Evolutionary conservation across 2,113 vertebrate genomes (phyloP).

Genomic region (Pollimyrus isidori): DNA sequence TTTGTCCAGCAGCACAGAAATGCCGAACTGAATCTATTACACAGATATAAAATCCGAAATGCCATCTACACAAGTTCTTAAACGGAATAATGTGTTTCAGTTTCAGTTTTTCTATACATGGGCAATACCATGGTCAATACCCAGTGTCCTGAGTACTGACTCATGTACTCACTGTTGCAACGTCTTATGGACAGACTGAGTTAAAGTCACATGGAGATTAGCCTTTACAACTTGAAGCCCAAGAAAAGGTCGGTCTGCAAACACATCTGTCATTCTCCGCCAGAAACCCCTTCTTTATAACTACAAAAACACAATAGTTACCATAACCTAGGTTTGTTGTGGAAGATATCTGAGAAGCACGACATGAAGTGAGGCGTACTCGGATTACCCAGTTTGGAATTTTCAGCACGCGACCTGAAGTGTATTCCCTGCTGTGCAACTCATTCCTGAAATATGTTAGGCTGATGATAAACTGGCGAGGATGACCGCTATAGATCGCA

Average conservation of each 20-base stretch:
- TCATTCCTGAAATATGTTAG: background rate
- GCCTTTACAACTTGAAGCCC: background rate
- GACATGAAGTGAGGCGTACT: background rate
- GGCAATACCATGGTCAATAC: background rate
- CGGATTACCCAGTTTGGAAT: background rate
- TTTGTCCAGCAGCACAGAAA: background rate
- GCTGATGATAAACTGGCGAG: background rate
- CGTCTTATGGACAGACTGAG: background rate
- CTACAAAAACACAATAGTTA: background rate
- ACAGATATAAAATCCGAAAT: background rate
- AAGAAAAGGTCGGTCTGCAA: background rate
- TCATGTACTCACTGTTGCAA: background rate
- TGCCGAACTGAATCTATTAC: background rate
- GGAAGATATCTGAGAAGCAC: background rate
- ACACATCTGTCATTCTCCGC: background rate
- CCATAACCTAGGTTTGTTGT: background rate
- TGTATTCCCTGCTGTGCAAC: background rate
- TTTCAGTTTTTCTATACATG: background rate
- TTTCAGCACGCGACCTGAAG: background rate
- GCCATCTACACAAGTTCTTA: background rate
- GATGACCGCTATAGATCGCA: background rate
- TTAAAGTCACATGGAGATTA: background rate
- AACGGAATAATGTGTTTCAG: background rate
- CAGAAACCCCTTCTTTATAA: background rate
- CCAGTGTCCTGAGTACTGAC: background rate